Percentiles rank a stretch among this genome's conserved stretches.
Conservation (phyloP, 2,113 vertebrate species). For the Turdus rufiventris region DNA sequence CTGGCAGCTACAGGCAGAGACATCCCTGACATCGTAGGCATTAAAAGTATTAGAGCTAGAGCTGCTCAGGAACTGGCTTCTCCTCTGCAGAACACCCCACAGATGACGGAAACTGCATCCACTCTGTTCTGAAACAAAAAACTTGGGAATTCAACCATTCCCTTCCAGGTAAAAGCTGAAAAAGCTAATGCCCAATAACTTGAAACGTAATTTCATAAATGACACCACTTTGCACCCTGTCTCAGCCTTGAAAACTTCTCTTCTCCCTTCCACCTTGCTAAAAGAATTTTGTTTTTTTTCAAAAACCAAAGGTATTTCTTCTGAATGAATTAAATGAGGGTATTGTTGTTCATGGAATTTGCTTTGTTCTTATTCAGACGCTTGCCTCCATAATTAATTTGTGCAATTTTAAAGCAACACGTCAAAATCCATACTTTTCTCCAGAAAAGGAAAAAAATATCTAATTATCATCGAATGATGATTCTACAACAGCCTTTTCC, state of each 20-base stretch:
- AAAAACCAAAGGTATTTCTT: not conserved
- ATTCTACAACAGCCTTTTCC: not conserved
- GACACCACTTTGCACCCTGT: accelerated
- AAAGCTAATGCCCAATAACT: not conserved
- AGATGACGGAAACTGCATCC: not conserved
- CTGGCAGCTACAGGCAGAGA: not conserved
- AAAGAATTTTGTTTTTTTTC: not conserved
- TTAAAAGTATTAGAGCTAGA: not conserved
- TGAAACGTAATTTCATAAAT: not conserved
- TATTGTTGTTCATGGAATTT: not conserved
- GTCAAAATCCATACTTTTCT: not conserved
- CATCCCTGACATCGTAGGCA: not conserved
- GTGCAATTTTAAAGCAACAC: not conserved
- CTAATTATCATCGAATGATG: not conserved
- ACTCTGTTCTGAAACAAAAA: not conserved
- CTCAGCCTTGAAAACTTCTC: not conserved
- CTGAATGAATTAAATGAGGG: not conserved
- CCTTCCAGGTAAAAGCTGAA: not conserved
- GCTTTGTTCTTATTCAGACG: not conserved
- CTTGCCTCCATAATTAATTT: not conserved
- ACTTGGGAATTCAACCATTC: not conserved
- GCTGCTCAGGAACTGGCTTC: not conserved
- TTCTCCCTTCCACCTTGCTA: not conserved
- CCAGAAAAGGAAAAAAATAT: not conserved
- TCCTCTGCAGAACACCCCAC: not conserved